Conservation (phyloP, 2,113 vertebrate species). For the Colinus virginianus region DNA sequence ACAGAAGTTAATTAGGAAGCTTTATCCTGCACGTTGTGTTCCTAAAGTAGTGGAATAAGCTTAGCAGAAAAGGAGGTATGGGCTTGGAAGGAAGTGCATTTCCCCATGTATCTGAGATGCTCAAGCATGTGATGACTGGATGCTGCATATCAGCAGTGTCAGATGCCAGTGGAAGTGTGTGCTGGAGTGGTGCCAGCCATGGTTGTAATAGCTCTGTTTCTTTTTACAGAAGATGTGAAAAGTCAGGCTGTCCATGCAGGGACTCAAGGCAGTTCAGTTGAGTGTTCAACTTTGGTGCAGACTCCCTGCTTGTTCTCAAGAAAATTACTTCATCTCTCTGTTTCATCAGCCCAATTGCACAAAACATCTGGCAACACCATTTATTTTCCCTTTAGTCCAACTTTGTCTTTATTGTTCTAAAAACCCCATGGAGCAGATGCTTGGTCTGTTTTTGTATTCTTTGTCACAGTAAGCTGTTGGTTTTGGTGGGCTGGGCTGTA, state of each 20-base stretch:
- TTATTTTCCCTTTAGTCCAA: neutral
- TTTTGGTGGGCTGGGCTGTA: neutral
- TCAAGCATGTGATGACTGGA: neutral
- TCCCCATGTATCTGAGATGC: slow-evolving; percentile 12
- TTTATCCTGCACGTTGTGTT: neutral
- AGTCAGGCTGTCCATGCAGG: neutral
- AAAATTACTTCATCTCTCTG: neutral
- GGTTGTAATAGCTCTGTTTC: neutral
- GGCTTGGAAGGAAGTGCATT: slow-evolving; percentile 6
- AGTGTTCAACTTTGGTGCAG: neutral
- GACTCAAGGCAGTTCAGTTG: neutral
- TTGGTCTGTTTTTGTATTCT: neutral
- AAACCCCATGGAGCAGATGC: neutral
- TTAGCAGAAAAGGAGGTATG: neutral
- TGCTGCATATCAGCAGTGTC: neutral
- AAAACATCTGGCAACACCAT: neutral
- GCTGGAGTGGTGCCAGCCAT: neutral
- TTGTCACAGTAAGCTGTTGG: neutral
- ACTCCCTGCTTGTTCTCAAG: neutral
- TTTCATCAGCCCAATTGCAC: neutral
- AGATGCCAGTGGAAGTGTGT: neutral
- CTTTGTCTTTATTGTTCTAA: neutral
- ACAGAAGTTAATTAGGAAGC: neutral
- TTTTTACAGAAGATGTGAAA: slow-evolving; percentile 4
- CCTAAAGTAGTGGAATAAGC: neutral